Evolutionary conservation across 23 tunicate genomes (phyloP).

Genomic region (Halocynthia aurantium): DNA sequence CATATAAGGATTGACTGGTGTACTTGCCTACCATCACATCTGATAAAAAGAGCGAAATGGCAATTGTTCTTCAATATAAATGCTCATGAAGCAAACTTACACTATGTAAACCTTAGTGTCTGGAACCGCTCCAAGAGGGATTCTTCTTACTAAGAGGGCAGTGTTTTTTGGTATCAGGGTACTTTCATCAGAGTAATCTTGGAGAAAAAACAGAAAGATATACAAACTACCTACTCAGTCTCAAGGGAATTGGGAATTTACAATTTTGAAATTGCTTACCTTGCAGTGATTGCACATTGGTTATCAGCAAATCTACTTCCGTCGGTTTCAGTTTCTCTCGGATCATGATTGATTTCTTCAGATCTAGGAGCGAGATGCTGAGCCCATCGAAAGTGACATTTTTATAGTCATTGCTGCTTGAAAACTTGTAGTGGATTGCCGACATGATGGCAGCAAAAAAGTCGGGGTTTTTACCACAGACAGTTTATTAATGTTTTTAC

Average conservation of each 20-base stretch:
- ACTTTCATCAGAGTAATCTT: conserved; percentile 80
- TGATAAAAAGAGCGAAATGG: background rate
- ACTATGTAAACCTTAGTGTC: conserved; percentile 85
- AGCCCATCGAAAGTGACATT: conserved; percentile 84
- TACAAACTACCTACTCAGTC: background rate
- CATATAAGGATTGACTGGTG: background rate
- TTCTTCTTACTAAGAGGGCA: conserved; percentile 67
- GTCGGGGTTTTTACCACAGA: too few relatives aligned
- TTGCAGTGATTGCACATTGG: conserved; percentile 83
- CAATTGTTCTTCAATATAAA: background rate
- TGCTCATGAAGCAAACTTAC: conserved; percentile 43
- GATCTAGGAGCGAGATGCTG: conserved; percentile 61
- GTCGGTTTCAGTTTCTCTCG: conserved; percentile 75
- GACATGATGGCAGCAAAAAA: conserved; percentile 53
- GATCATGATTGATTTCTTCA: conserved; percentile 80
- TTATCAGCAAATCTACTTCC: conserved; percentile 74
- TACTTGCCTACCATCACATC: background rate
- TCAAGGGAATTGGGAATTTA: background rate
- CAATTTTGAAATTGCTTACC: conserved; percentile 29
- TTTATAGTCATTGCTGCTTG: conserved; percentile 81
- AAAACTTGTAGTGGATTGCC: conserved; percentile 91
- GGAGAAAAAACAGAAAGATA: conserved; percentile 12
- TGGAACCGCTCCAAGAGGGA: conserved; percentile 77
- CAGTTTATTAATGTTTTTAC: too few relatives aligned
- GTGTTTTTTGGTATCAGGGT: conserved; percentile 80